phyloP scores from a whole-genome alignment of 2,113 vertebrate genomes.

The human (Homo sapiens) region GRCh38 chr4:126532001-126532500 shows the following conservation, averaged over 20 bases:
- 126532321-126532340: neutral
- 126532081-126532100: neutral
- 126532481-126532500: neutral
- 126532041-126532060: neutral
- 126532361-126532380: neutral
- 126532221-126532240: neutral
- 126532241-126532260: neutral
- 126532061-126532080: neutral
- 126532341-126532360: too few species aligned
- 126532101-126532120: neutral
- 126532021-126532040: neutral
- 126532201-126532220: neutral
- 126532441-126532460: neutral
- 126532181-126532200: neutral
- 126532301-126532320: neutral
- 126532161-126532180: neutral
- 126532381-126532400: neutral
- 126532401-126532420: neutral
- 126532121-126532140: neutral
- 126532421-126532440: neutral
- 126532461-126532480: neutral
- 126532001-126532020: neutral
- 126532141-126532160: neutral
- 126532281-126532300: neutral
- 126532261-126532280: neutral